Percentiles rank a stretch among this genome's conserved stretches.
Conservation (phyloP, 2,888 invertebrate species). For the Enchytraeus crypticus region DNA sequence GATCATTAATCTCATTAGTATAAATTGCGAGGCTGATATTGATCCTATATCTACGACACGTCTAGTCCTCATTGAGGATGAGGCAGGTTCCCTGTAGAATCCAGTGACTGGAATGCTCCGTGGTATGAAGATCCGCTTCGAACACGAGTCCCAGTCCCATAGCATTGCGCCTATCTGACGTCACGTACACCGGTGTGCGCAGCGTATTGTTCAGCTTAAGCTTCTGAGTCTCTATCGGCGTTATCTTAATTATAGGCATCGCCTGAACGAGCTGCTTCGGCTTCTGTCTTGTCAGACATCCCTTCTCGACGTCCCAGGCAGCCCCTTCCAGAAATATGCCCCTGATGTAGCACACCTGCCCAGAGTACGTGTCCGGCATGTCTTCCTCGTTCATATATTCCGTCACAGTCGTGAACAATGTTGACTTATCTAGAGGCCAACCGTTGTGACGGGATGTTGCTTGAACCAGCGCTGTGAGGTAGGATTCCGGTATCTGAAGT, state of each 20-base stretch:
- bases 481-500: constrained; percentile 82
- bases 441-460: constrained; percentile 77
- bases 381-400: constrained; percentile 61
- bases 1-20: no score
- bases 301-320: constrained; percentile 67
- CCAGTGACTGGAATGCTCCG: constrained; percentile 79
- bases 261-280: constrained; percentile 78
- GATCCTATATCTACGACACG: no score
- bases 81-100: constrained; percentile 80
- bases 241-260: constrained; percentile 73
- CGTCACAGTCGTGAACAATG: constrained; percentile 64
- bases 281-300: constrained; percentile 64
- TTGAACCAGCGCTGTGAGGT: constrained; percentile 82
- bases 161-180: constrained; percentile 73
- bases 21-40: no score
- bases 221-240: constrained; percentile 73
- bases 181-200: constrained; percentile 79
- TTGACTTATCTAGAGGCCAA: constrained; percentile 82
- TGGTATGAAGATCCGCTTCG: constrained; percentile 73
- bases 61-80: constrained; percentile 69
- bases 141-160: constrained; percentile 87
- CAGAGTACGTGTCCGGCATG: constrained; percentile 69
- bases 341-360: constrained; percentile 57
- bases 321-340: constrained; percentile 75
- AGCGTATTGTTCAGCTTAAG: constrained; percentile 80